Evolutionary conservation across 2,888 invertebrate genomes (phyloP).

Genomic region (Drosophila histrio): DNA sequence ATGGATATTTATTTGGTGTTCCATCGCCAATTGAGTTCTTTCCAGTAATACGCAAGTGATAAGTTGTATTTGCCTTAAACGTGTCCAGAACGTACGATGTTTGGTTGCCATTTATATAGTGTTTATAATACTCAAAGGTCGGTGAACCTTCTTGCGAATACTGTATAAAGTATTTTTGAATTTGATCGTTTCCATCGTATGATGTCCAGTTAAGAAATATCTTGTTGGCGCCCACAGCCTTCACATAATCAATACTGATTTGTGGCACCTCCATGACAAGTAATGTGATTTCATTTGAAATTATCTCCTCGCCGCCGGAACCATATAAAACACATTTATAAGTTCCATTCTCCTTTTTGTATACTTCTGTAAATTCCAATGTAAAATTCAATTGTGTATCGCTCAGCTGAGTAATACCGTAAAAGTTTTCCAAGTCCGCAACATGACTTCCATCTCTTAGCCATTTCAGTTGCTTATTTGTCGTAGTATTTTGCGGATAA

Average conservation of each 20-base stretch:
- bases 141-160: conserved; percentile 86
- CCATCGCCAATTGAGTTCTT: conserved; percentile 88
- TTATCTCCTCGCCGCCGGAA: conserved; percentile 79
- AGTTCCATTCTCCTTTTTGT: conserved; percentile 90
- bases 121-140: conserved; percentile 86
- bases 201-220: conserved; percentile 94
- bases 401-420: conserved; percentile 84
- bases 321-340: conserved; percentile 86
- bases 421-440: conserved; percentile 83
- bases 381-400: conserved; percentile 87
- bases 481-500: conserved; percentile 85
- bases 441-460: conserved; percentile 85
- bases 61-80: conserved; percentile 88
- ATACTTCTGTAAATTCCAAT: conserved; percentile 86
- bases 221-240: conserved; percentile 90
- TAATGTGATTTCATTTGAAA: conserved; percentile 85
- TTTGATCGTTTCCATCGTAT: conserved; percentile 89
- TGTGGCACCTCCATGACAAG: conserved; percentile 89
- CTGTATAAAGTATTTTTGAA: conserved; percentile 86
- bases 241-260: conserved; percentile 89
- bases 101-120: conserved; percentile 87
- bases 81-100: conserved; percentile 89
- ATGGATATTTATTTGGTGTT: conserved; percentile 85
- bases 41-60: conserved; percentile 88
- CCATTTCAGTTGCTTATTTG: conserved; percentile 84